Base-by-base conservation (phyloP, 1,140 invertebrate species). In the Drosophila tani region DNA sequence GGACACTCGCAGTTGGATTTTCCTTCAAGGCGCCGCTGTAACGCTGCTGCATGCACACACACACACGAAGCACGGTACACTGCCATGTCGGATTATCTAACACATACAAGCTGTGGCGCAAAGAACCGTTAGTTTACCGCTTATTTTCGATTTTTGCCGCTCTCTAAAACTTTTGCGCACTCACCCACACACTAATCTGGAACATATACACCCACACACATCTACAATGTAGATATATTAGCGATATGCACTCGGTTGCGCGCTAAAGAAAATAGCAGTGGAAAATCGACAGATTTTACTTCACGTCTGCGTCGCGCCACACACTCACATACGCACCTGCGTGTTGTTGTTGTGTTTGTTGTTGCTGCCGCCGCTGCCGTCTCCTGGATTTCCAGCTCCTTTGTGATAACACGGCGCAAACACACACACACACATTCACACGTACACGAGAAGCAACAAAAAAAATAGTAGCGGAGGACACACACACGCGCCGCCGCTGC, bases 291-390 rank as follows among this genome's bases (percentile, higher is more conserved):
- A 94, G 94, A 50, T 66, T 68, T 66, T 96, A 94, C 73, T 75
- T 95, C 94, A 96, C 95, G 96, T 94, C 95, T 97, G 96, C 96
- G 96, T 97, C 65, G 57, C 60, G 49, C 35, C 15, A 43, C 58
- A 43, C 58, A 62, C 58, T 57, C 19, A 73, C 50, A 38, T 29
- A 62, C 35, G 59, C 49, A 65, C 32, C 24, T 77, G 49, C 21
- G 45, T 71, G 43, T 14, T 58, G 45, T 49, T 29, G 29, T 40
- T 67, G 15, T 21, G 40, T 24, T 19, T 67, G 56, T n/a, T 60
- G 15, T 14, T 40, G 46, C 2, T 50, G 32, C 6, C 8, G 17
- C 12, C 8, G 17, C 12, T 41, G 40, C 40, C n/a, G 40, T 40
- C 53, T 55, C 53, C 53, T 55, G 53, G 53, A 55, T 60, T 66